Percentiles rank a stretch among this genome's conserved stretches.
Evolutionary conservation across 2,888 invertebrate species (phyloP).

Genomic region (Timema podura): DNA sequence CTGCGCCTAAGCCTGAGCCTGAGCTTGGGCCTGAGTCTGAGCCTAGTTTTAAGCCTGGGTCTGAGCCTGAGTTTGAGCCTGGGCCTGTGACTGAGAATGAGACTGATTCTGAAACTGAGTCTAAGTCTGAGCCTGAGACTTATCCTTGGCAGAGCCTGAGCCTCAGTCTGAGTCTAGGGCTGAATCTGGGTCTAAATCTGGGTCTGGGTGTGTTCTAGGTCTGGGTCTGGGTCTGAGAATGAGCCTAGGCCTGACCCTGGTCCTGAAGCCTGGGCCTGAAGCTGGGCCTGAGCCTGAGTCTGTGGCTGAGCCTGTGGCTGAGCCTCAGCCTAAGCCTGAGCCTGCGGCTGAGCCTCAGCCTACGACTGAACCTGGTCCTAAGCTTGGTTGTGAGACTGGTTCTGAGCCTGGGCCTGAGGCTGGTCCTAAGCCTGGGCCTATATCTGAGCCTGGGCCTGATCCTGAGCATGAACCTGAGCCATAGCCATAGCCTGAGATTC

Average conservation of each 20-base stretch:
- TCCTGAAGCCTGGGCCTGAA: no score
- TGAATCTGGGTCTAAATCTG: background rate
- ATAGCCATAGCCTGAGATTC: constrained; percentile 30
- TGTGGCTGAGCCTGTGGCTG: background rate
- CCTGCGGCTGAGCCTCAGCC: no score
- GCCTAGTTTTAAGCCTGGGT: constrained; percentile 18
- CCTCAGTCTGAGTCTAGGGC: background rate
- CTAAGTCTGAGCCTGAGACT: no score
- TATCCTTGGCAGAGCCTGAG: no score
- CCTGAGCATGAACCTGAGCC: constrained; percentile 31
- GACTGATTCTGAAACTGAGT: background rate
- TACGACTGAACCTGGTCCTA: constrained; percentile 25
- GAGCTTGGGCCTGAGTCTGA: constrained; percentile 14
- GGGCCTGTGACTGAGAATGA: constrained; percentile 4
- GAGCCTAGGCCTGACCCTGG: no score
- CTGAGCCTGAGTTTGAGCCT: constrained; percentile 16
- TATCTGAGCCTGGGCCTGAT: constrained; percentile 33
- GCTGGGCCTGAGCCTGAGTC: background rate
- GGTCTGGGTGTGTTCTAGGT: background rate
- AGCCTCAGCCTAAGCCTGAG: background rate
- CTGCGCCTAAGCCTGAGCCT: constrained; percentile 11
- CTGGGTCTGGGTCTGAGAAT: background rate
- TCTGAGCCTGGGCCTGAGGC: background rate
- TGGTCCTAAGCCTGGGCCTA: background rate
- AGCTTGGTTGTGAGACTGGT: no score